These are phyloP conservation scores for Myotis pilosus DNA, from an alignment of 2,797 vertebrate species.

Conservation along the genomic window DNA sequence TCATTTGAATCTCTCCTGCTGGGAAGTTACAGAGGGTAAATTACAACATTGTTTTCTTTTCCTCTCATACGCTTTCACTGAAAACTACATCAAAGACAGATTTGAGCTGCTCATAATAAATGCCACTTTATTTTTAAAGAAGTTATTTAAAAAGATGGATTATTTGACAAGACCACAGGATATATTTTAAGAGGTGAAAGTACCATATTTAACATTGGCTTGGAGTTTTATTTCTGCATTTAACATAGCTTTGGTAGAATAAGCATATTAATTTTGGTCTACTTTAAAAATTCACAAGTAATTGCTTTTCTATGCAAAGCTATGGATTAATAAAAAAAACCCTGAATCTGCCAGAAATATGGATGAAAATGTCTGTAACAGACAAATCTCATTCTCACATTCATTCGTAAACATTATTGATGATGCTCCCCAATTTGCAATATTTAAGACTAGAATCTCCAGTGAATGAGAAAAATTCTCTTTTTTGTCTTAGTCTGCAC, in stretches of 20 bases:
- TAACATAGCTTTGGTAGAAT: not conserved
- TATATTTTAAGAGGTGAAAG: slow-evolving; percentile 33
- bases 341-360: not conserved
- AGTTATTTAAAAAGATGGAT: not conserved
- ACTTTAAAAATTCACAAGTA: not conserved
- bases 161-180: not conserved
- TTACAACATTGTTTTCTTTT: not conserved
- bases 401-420: not conserved
- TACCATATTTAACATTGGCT: not conserved
- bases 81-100: slow-evolving; percentile 65
- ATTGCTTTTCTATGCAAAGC: not conserved
- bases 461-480: not conserved
- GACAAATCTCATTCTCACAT: not conserved
- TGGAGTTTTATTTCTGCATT: slow-evolving; percentile 24
- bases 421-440: not conserved
- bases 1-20: slow-evolving; percentile 9
- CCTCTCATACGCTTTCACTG: slow-evolving; percentile 44
- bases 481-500: not conserved
- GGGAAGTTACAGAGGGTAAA: slow-evolving; percentile 37
- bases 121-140: not conserved
- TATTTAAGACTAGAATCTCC: not conserved
- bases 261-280: slow-evolving; percentile 6
- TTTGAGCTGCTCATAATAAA: slow-evolving; percentile 26
- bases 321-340: slow-evolving; percentile 8
- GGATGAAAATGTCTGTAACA: not conserved